Evolutionary conservation across 2,888 invertebrate genomes (phyloP).

Genomic region (Bedellia somnulentella): DNA sequence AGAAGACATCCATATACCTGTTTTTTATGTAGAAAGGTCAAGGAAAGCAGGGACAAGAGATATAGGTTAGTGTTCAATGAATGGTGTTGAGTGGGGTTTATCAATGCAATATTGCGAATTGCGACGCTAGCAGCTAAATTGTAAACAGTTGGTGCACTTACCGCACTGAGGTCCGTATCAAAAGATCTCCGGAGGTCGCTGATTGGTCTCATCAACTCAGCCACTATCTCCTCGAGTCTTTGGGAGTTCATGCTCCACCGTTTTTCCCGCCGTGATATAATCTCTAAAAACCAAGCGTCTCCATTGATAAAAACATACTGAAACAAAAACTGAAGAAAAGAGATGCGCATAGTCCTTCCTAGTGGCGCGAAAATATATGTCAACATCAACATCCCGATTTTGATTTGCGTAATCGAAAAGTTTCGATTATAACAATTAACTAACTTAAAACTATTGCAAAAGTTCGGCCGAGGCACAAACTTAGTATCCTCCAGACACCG

Average conservation of each 20-base stretch:
- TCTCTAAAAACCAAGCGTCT: conserved; percentile 36
- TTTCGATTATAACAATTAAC: too few relatives aligned
- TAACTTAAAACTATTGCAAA: background rate
- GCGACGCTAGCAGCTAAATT: too few relatives aligned
- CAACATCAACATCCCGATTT: conserved; percentile 28
- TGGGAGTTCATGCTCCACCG: conserved; percentile 52
- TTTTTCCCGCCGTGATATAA: conserved; percentile 27
- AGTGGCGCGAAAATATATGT: conserved; percentile 52
- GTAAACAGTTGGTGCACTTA: too few relatives aligned
- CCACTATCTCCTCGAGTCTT: conserved; percentile 42
- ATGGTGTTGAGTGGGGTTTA: too few relatives aligned
- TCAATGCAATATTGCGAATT: too few relatives aligned
- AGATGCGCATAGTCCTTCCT: conserved; percentile 17
- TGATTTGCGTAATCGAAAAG: conserved; percentile 20
- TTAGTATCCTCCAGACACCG: too few relatives aligned
- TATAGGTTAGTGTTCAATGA: too few relatives aligned
- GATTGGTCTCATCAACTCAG: conserved; percentile 46
- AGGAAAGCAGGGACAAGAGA: too few relatives aligned
- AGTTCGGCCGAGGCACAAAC: too few relatives aligned
- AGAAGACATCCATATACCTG: too few relatives aligned
- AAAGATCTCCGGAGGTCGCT: conserved; percentile 39
- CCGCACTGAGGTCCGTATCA: conserved; percentile 44
- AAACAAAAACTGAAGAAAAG: conserved; percentile 19
- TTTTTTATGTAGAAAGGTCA: too few relatives aligned
- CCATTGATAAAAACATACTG: conserved; percentile 36